Conservation (phyloP, 2,888 invertebrate species). For the Zhengitettix transpicula region DNA sequence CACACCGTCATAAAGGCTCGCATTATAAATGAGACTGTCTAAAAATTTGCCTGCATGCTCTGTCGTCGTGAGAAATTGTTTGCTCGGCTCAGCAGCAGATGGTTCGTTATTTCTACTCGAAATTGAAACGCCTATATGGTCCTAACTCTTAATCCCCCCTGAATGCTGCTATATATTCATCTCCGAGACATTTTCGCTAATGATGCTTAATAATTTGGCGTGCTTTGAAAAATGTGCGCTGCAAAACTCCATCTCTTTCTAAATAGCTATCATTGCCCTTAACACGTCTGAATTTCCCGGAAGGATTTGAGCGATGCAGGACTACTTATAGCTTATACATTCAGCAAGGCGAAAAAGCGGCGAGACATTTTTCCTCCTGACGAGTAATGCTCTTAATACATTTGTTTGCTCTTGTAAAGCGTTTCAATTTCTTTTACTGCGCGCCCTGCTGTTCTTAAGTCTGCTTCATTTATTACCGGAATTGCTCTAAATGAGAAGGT, state of each 20-base stretch:
- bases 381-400: too few species aligned
- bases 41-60: slow-evolving; percentile 3
- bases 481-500: too few species aligned
- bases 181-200: slow-evolving; percentile 10
- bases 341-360: too few species aligned
- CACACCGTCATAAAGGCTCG: slow-evolving; percentile 1
- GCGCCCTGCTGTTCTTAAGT: too few species aligned
- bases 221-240: slow-evolving; percentile 3
- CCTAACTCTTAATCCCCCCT: slow-evolving; percentile 4
- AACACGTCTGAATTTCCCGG: too few species aligned
- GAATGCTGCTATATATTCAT: slow-evolving; percentile 4
- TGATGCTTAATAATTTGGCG: slow-evolving; percentile 10
- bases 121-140: neutral
- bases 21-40: slow-evolving; percentile 5
- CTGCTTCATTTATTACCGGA: too few species aligned
- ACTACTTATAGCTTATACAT: too few species aligned
- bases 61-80: slow-evolving; percentile 6
- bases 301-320: too few species aligned
- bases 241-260: neutral
- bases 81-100: slow-evolving; percentile 5
- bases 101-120: slow-evolving; percentile 4
- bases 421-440: too few species aligned
- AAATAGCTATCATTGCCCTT: neutral
- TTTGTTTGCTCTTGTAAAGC: too few species aligned
- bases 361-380: too few species aligned